Evolutionary conservation across 2,113 vertebrate genomes (phyloP).

Genomic region (Prunella himalayana): DNA sequence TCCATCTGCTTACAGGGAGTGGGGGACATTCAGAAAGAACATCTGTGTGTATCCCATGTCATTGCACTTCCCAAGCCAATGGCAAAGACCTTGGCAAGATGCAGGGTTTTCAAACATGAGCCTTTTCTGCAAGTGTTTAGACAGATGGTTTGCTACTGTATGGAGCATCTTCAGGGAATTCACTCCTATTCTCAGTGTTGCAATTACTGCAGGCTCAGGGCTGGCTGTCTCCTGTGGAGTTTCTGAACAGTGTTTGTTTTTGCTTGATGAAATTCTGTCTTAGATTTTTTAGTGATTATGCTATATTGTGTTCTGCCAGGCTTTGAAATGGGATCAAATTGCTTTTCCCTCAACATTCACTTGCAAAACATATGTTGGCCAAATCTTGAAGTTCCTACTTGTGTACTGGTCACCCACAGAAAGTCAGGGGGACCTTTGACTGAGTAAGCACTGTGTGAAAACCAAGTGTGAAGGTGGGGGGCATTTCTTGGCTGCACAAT

Average conservation of each 20-base stretch:
- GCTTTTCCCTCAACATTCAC: constrained; percentile 6
- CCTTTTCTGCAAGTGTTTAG: constrained; percentile 55
- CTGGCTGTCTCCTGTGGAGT: constrained; percentile 39
- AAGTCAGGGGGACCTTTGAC: constrained; percentile 17
- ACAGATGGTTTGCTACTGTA: constrained; percentile 69
- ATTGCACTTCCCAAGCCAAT: constrained; percentile 45
- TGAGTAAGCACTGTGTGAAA: constrained; percentile 16
- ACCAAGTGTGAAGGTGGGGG: not conserved
- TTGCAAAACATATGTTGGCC: constrained; percentile 23
- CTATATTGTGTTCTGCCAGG: constrained; percentile 41
- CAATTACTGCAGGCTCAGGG: constrained; percentile 47
- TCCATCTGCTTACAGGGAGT: not conserved
- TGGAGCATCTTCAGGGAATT: constrained; percentile 59
- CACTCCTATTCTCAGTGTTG: constrained; percentile 42
- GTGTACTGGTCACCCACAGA: not conserved
- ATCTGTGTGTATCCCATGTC: constrained; percentile 42
- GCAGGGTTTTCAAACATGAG: constrained; percentile 36
- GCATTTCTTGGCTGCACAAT: not conserved
- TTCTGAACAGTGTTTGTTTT: constrained; percentile 60
- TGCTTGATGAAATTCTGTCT: constrained; percentile 57
- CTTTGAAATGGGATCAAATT: constrained; percentile 63
- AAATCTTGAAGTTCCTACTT: constrained; percentile 47
- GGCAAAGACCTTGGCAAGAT: constrained; percentile 29
- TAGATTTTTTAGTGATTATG: constrained; percentile 60
- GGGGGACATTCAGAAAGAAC: constrained; percentile 17